Conservation (phyloP, 2,113 vertebrate species). For the Aptenodytes forsteri region DNA sequence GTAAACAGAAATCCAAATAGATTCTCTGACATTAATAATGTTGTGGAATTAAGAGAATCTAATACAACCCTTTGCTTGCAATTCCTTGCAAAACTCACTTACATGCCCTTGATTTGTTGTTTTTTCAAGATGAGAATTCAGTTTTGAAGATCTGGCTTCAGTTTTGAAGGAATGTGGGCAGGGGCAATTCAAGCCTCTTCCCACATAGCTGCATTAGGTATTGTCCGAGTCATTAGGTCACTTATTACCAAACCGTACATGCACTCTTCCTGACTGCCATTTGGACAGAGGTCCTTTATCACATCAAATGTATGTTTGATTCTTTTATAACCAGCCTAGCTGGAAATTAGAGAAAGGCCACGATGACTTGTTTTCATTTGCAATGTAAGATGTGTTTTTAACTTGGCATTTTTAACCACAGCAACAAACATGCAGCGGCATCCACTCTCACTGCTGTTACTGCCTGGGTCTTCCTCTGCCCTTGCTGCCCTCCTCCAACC, state of each 20-base stretch:
- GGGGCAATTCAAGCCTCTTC: neutral
- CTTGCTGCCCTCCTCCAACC: neutral
- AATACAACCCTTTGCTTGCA: neutral
- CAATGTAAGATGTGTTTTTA: neutral
- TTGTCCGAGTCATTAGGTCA: neutral
- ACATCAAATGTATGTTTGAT: neutral
- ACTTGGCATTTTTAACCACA: neutral
- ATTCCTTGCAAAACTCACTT: neutral
- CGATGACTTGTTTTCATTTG: neutral
- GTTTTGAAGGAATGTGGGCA: neutral
- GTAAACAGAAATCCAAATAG: neutral
- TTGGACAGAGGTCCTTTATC: neutral
- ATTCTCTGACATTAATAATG: neutral
- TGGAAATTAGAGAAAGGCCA: neutral
- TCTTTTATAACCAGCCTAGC: neutral
- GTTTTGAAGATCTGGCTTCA: neutral
- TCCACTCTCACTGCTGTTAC: neutral
- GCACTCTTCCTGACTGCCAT: neutral
- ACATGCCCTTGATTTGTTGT: neutral
- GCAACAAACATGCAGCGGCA: neutral
- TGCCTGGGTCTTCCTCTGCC: slow-evolving; percentile 1
- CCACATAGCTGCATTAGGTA: neutral
- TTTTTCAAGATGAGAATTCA: neutral
- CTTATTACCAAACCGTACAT: accelerated
- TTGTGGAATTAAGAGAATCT: neutral